Conservation (phyloP, 2,113 vertebrate genomes). For the Stegostoma tigrinum region DNA sequence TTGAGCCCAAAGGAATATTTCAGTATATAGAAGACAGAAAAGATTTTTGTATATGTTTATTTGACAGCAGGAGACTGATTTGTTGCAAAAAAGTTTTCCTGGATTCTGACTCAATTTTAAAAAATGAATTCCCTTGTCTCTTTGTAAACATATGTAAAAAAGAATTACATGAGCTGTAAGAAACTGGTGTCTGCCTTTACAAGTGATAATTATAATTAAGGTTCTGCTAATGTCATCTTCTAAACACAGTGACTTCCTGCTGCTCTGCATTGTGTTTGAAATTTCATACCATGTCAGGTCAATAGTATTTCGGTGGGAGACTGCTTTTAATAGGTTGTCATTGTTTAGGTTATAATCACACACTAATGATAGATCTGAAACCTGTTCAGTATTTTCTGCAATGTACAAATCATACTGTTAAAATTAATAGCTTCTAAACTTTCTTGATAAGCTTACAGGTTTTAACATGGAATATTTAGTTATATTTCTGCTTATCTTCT, state of each 20-base stretch:
- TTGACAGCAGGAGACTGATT: background rate
- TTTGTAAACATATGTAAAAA: background rate
- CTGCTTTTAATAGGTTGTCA: background rate
- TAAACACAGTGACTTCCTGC: background rate
- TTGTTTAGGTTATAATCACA: constrained; percentile 13
- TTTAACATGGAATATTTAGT: background rate
- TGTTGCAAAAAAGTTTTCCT: background rate
- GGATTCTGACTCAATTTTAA: background rate
- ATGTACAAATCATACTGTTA: background rate
- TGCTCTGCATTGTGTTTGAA: background rate
- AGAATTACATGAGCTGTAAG: background rate
- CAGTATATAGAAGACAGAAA: background rate
- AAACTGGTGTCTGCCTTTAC: background rate
- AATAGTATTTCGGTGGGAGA: background rate
- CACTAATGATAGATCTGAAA: constrained; percentile 8
- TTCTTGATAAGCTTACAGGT: constrained; percentile 1
- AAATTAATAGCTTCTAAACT: background rate
- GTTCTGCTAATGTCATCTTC: background rate
- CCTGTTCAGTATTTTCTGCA: background rate
- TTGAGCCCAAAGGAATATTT: background rate
- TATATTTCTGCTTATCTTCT: background rate
- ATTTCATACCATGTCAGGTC: background rate
- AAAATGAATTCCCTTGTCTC: background rate
- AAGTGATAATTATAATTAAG: background rate
- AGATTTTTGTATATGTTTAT: background rate